Conservation (phyloP, 2,113 vertebrate species). For the Pampusana beccarii region DNA sequence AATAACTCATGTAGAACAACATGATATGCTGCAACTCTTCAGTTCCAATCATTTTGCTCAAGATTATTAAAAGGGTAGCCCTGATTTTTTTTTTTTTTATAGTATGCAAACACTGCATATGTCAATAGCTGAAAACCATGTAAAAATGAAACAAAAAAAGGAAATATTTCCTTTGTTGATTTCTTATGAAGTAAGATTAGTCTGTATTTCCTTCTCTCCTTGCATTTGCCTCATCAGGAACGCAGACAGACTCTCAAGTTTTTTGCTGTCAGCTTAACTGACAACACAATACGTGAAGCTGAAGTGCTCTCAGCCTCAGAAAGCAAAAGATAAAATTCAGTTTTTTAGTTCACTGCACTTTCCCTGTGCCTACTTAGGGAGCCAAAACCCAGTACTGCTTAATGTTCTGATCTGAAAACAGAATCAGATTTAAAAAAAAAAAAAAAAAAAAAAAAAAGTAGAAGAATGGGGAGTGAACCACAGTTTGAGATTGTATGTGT, state of each 20-base stretch:
- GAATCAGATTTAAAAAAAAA: not conserved
- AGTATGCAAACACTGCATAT: not conserved
- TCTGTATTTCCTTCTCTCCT: not conserved
- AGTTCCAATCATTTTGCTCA: not conserved
- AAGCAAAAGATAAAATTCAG: not conserved
- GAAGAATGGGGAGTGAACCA: not conserved
- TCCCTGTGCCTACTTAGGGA: slow-evolving; percentile 1
- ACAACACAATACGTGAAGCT: not conserved
- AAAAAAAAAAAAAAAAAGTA: not conserved
- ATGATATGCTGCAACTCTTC: not conserved
- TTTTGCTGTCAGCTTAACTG: not conserved
- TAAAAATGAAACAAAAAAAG: not conserved
- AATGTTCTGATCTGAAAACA: slow-evolving; percentile 32
- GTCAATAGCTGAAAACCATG: not conserved
- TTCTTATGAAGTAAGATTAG: not conserved
- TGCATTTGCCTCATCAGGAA: not conserved
- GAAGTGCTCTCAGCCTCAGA: not conserved
- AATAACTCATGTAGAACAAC: not conserved
- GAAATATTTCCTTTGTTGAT: not conserved
- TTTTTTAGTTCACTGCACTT: slow-evolving; percentile 2
- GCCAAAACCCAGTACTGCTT: not conserved
- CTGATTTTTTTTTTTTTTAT: not conserved
- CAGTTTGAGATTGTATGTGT: not conserved
- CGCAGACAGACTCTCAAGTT: not conserved
- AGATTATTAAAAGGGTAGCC: not conserved